These are phyloP conservation scores for Rhinolophus sinicus DNA, from an alignment of 2,113 vertebrate genomes.

Conservation along the genomic window DNA sequence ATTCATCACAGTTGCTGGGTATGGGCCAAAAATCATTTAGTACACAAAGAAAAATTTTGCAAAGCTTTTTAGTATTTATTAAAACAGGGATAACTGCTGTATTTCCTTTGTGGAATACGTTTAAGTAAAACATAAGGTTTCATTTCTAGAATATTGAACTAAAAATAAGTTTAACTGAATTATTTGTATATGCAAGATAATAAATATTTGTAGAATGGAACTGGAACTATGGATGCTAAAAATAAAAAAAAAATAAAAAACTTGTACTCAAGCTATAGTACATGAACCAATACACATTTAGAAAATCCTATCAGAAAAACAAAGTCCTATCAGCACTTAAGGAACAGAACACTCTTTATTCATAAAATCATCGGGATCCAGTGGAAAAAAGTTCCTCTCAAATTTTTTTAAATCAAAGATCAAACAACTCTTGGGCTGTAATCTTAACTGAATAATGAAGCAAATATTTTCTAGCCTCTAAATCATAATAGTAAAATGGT, in stretches of 20 bases:
- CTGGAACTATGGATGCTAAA: not conserved
- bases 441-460: not conserved
- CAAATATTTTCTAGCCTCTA: not conserved
- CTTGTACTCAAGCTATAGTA: not conserved
- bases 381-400: constrained; percentile 21
- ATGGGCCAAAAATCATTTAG: not conserved
- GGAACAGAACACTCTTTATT: not conserved
- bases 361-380: not conserved
- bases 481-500: not conserved
- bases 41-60: not conserved
- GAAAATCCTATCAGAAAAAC: not conserved
- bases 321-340: not conserved
- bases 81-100: constrained; percentile 26
- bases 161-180: constrained; percentile 54
- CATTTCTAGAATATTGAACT: not conserved
- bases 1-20: constrained; percentile 15
- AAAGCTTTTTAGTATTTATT: constrained; percentile 53
- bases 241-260: not conserved
- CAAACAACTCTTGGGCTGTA: not conserved
- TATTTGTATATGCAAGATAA: constrained; percentile 43
- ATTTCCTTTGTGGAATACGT: constrained; percentile 47
- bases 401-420: not conserved
- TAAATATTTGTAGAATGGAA: constrained; percentile 54
- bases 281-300: not conserved
- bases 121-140: constrained; percentile 50